These are phyloP conservation scores for Rhorus exstirpatorius DNA, from an alignment of 2,888 invertebrate species.

Conservation along the genomic window DNA sequence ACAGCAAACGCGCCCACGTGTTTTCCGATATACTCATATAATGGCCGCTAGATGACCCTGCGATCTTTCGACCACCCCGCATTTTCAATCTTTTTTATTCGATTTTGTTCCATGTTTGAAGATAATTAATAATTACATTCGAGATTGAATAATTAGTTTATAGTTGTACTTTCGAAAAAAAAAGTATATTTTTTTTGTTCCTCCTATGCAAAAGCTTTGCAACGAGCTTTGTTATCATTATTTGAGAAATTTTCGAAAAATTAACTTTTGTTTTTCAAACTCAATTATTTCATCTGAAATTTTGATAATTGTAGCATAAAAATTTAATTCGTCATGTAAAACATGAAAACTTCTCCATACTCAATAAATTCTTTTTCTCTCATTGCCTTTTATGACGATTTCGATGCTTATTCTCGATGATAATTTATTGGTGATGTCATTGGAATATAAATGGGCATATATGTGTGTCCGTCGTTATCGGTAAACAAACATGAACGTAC, in stretches of 20 bases:
- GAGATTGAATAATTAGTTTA: no score
- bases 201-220: no score
- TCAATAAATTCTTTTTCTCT: not conserved
- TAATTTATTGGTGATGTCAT: not conserved
- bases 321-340: not conserved
- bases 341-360: not conserved
- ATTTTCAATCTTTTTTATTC: not conserved
- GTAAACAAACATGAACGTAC: conserved; percentile 24
- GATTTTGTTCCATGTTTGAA: not conserved
- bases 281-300: no score
- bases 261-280: no score
- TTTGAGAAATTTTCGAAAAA: no score
- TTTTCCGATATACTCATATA: not conserved
- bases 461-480: conserved; percentile 14
- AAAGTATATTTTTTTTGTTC: no score
- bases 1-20: conserved; percentile 27
- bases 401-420: not conserved
- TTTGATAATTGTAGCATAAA: no score
- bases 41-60: conserved; percentile 17
- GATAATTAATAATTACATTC: not conserved
- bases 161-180: no score
- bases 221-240: no score
- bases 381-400: not conserved
- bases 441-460: conserved; percentile 6
- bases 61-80: conserved; percentile 12